These are phyloP conservation scores for Brachystomella parvula DNA, from an alignment of 1,140 invertebrate species.

Conservation along the genomic window DNA sequence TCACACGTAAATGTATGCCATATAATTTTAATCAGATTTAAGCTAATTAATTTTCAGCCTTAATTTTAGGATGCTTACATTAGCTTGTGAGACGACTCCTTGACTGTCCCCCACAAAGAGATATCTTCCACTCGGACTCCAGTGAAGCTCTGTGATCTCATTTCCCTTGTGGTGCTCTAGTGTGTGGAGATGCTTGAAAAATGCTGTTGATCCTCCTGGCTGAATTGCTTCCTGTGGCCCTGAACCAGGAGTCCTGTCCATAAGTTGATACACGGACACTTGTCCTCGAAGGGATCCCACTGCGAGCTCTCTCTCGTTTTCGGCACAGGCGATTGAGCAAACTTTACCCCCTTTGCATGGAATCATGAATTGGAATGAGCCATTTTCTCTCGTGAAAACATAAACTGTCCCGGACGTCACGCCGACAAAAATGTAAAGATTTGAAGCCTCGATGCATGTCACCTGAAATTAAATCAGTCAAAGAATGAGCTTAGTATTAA, in stretches of 20 bases:
- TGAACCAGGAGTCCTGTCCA: slow-evolving; percentile 2
- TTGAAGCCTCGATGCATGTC: slow-evolving; percentile 34
- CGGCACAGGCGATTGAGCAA: slow-evolving; percentile 26
- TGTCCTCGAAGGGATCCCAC: slow-evolving; percentile 30
- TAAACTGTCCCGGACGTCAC: slow-evolving; percentile 30
- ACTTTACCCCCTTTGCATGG: slow-evolving; percentile 36
- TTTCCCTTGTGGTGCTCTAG: slow-evolving; percentile 26
- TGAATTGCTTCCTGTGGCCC: not conserved
- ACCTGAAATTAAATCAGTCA: slow-evolving; percentile 21
- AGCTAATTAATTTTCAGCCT: not conserved
- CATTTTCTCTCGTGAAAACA: slow-evolving; percentile 26
- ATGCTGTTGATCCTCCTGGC: not conserved
- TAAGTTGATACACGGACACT: slow-evolving; percentile 26
- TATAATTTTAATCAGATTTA: not conserved
- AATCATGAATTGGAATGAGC: slow-evolving; percentile 33
- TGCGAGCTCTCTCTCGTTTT: slow-evolving; percentile 32
- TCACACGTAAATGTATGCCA: no score
- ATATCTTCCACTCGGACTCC: slow-evolving; percentile 36
- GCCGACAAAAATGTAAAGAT: slow-evolving; percentile 29
- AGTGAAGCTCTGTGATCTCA: slow-evolving; percentile 35
- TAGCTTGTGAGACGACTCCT: slow-evolving; percentile 32
- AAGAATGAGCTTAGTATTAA: not conserved
- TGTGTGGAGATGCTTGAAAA: slow-evolving; percentile 18
- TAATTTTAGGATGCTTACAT: slow-evolving; percentile 21
- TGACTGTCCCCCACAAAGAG: slow-evolving; percentile 33